Percentiles rank a stretch among this genome's conserved stretches.
Evolutionary conservation across 2,888 invertebrate genomes (phyloP).

Genomic region (Cheilosia variabilis): DNA sequence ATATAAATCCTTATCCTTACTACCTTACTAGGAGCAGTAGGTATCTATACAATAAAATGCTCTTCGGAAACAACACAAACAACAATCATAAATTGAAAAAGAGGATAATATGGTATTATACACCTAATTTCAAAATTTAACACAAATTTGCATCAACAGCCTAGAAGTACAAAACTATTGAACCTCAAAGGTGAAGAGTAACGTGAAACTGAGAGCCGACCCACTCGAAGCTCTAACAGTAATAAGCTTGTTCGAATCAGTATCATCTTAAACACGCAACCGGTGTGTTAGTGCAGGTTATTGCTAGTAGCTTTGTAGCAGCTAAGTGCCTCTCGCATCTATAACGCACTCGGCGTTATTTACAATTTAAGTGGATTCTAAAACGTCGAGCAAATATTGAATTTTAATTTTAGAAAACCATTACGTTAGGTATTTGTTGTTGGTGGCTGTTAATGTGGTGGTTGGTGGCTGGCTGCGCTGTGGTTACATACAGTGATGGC

Average conservation of each 20-base stretch:
- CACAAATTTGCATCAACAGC: constrained; percentile 20
- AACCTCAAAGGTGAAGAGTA: constrained; percentile 35
- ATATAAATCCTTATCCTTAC: no score
- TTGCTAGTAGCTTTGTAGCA: constrained; percentile 70
- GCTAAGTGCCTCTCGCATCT: constrained; percentile 71
- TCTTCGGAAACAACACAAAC: background rate
- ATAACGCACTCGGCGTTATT: constrained; percentile 74
- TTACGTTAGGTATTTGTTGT: constrained; percentile 30
- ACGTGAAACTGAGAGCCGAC: constrained; percentile 41
- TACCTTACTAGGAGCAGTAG: no score
- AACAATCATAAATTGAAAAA: background rate
- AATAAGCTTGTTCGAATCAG: constrained; percentile 67
- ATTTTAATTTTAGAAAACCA: constrained; percentile 75
- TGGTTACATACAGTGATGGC: background rate
- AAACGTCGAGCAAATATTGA: constrained; percentile 77
- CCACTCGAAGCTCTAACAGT: constrained; percentile 60
- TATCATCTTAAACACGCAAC: constrained; percentile 49
- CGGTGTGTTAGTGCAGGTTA: constrained; percentile 55
- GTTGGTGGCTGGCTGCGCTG: constrained; percentile 10
- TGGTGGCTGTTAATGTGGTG: constrained; percentile 6
- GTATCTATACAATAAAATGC: background rate
- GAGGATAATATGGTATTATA: background rate
- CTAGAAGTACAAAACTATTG: constrained; percentile 22
- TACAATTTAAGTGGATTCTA: constrained; percentile 77
- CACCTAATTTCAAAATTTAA: background rate